These are phyloP conservation scores for Athalia rosae DNA, from an alignment of 2,888 invertebrate species.

Conservation along the genomic window DNA sequence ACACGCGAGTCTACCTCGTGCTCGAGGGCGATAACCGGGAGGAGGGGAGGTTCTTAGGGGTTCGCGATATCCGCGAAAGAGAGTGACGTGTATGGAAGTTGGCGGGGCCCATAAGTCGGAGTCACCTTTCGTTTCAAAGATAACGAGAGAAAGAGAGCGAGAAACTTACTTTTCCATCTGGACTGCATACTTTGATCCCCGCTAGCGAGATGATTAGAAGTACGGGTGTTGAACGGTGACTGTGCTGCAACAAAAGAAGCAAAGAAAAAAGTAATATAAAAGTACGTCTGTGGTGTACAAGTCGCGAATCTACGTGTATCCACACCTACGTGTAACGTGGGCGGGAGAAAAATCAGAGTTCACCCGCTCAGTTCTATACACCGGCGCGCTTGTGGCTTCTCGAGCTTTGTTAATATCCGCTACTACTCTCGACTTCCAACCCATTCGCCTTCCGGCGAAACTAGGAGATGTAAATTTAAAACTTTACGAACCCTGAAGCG, in stretches of 20 bases:
- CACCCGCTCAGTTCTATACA: background rate
- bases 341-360: conserved; percentile 16
- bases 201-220: conserved; percentile 84
- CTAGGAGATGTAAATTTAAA: conserved; percentile 42
- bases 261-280: background rate
- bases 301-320: background rate
- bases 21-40: too few relatives aligned
- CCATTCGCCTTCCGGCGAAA: background rate
- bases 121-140: background rate
- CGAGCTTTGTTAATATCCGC: conserved; percentile 33
- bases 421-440: background rate
- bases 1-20: too few relatives aligned
- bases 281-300: background rate
- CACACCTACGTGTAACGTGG: background rate
- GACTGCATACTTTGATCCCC: conserved; percentile 89
- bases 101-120: too few relatives aligned
- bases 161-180: conserved; percentile 84
- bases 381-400: background rate
- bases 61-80: too few relatives aligned
- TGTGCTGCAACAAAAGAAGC: conserved; percentile 76
- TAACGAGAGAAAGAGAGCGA: conserved; percentile 32
- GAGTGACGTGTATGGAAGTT: too few relatives aligned
- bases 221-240: conserved; percentile 81
- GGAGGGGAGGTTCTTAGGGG: too few relatives aligned
- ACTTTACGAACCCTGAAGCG: conserved; percentile 7